phyloP scores from a whole-genome alignment of 1,140 invertebrate species.

The Bombyx mandarina region DNA sequence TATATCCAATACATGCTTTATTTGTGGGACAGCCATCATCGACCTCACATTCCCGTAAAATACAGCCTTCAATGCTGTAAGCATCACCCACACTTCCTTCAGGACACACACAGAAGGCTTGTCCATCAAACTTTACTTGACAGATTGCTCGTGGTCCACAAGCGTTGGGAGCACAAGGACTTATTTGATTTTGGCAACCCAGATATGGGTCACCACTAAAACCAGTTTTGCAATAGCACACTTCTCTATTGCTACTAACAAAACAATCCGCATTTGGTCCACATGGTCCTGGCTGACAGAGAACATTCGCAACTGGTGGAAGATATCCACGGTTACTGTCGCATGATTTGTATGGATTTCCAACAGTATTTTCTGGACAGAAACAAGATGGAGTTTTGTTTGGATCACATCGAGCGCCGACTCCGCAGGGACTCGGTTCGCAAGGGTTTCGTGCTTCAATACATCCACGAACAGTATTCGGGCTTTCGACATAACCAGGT shows the following conservation, averaged over 20 bases:
- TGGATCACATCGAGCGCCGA: constrained; percentile 84
- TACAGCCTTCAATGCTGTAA: constrained; percentile 77
- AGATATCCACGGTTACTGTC: constrained; percentile 66
- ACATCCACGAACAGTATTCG: constrained; percentile 89
- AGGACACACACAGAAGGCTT: constrained; percentile 81
- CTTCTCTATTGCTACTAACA: constrained; percentile 80
- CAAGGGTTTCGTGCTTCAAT: constrained; percentile 83
- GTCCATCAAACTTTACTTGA: constrained; percentile 75
- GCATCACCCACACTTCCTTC: constrained; percentile 85
- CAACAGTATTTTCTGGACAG: constrained; percentile 81
- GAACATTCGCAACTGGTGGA: constrained; percentile 59
- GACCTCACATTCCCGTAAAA: constrained; percentile 82
- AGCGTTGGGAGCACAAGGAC: constrained; percentile 81
- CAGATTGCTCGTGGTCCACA: constrained; percentile 85
- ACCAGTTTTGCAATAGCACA: constrained; percentile 85
- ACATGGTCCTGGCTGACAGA: constrained; percentile 84
- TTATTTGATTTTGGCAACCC: constrained; percentile 77
- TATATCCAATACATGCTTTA: constrained; percentile 82
- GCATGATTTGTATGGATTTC: constrained; percentile 85
- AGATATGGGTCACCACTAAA: constrained; percentile 83
- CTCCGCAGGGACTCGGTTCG: constrained; percentile 85
- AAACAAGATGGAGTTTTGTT: constrained; percentile 83
- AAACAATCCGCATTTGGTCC: constrained; percentile 87
- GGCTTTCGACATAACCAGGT: constrained; percentile 86
- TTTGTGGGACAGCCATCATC: constrained; percentile 80